A percentile compares a stretch with the other conserved stretches of the same genome.
Conservation (phyloP, 2,888 invertebrate species). For the Quadroppia sp. region DNA sequence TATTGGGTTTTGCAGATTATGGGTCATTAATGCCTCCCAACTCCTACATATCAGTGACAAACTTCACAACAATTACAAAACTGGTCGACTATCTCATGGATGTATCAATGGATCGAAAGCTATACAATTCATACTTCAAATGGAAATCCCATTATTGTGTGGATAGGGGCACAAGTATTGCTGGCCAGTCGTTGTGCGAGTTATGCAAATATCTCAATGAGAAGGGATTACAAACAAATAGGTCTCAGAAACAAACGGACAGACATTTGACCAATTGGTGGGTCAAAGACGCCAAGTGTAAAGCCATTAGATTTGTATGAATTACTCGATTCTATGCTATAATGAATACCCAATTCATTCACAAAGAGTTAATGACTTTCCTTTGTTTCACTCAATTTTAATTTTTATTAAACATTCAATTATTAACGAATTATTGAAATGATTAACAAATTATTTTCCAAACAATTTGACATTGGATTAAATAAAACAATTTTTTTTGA, state of each 20-base stretch:
- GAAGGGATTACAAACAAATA: not conserved
- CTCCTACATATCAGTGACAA: constrained; percentile 45
- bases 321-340: too few relatives aligned
- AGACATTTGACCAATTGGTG: not conserved
- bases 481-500: constrained; percentile 1
- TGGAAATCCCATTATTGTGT: constrained; percentile 20
- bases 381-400: too few relatives aligned
- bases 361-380: too few relatives aligned
- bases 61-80: constrained; percentile 38
- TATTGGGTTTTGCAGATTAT: constrained; percentile 6
- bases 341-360: too few relatives aligned
- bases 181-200: not conserved
- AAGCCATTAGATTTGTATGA: too few relatives aligned
- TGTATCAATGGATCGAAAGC: not conserved
- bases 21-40: constrained; percentile 41
- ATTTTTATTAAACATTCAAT: too few relatives aligned
- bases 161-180: not conserved
- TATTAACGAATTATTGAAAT: too few relatives aligned
- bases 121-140: constrained; percentile 26
- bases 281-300: not conserved
- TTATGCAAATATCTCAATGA: not conserved
- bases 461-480: constrained; percentile 15
- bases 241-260: not conserved
- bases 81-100: not conserved
- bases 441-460: too few relatives aligned